Conservation (phyloP, 2,113 vertebrate species). For the Callionymus lyra region DNA sequence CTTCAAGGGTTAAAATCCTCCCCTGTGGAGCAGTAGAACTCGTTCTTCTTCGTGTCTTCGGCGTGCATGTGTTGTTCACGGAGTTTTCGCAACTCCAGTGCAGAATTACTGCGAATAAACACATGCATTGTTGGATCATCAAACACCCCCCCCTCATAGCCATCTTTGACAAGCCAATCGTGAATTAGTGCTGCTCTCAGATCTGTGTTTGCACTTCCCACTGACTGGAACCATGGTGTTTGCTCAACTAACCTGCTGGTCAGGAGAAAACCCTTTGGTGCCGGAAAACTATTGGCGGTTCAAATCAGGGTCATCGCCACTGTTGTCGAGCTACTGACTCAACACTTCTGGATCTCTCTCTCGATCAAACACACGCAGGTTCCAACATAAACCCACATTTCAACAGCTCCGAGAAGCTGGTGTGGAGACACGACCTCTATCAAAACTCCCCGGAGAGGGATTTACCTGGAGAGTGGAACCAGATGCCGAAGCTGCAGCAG, state of each 20-base stretch:
- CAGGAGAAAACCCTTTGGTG: slow-evolving; percentile 5
- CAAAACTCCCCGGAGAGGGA: too few relatives aligned
- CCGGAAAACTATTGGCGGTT: slow-evolving; percentile 29
- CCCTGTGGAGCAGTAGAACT: slow-evolving; percentile 64
- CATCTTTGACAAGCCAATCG: slow-evolving; percentile 7
- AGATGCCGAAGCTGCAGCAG: too few relatives aligned
- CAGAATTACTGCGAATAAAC: slow-evolving; percentile 14
- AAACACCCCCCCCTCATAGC: not conserved
- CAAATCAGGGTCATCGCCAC: slow-evolving; percentile 30
- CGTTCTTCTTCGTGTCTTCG: slow-evolving; percentile 63
- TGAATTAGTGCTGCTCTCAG: slow-evolving; percentile 33
- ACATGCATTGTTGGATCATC: not conserved
- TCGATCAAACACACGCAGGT: too few relatives aligned
- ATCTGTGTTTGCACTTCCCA: slow-evolving; percentile 31
- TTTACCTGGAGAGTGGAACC: too few relatives aligned
- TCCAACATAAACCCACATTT: too few relatives aligned
- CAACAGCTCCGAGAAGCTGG: too few relatives aligned
- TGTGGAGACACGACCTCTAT: too few relatives aligned
- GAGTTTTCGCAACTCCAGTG: slow-evolving; percentile 14
- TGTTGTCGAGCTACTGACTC: too few relatives aligned
- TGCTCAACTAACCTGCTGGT: slow-evolving; percentile 27
- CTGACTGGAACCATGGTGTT: slow-evolving; percentile 41
- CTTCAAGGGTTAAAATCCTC: slow-evolving; percentile 58
- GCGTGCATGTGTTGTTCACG: slow-evolving; percentile 35
- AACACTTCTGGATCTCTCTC: too few relatives aligned